phyloP scores from a whole-genome alignment of 2,113 vertebrate species.

The Ptyas mucosa region DNA sequence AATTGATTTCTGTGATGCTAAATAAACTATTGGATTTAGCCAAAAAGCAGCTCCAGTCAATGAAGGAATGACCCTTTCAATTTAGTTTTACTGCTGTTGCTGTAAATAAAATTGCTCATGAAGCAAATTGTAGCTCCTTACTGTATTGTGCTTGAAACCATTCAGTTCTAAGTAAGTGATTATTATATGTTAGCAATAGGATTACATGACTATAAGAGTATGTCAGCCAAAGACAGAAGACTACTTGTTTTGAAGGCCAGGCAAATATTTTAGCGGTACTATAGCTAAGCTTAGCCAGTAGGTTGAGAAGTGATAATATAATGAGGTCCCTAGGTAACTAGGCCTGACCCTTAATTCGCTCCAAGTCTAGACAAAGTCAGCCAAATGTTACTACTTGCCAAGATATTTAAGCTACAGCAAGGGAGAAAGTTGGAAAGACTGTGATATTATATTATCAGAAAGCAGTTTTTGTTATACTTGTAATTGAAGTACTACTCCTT shows the following conservation, averaged over 20 bases:
- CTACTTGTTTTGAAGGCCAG: conserved; percentile 65
- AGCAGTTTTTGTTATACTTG: background rate
- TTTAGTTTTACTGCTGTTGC: conserved; percentile 55
- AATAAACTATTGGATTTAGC: conserved; percentile 55
- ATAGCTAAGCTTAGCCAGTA: background rate
- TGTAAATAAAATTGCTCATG: conserved; percentile 68
- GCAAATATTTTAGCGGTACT: conserved; percentile 21
- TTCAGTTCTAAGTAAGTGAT: conserved; percentile 57
- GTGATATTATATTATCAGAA: background rate
- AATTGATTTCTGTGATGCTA: conserved; percentile 65
- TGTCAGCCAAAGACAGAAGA: conserved; percentile 55
- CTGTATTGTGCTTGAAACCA: conserved; percentile 53
- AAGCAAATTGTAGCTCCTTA: conserved; percentile 63
- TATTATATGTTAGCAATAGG: conserved; percentile 56
- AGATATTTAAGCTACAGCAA: conserved; percentile 4
- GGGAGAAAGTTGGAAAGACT: conserved; percentile 6
- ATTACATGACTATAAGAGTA: conserved; percentile 49
- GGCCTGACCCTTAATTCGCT: background rate
- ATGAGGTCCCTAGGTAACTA: conserved; percentile 18
- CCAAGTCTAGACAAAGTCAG: background rate
- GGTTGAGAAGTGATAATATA: conserved; percentile 7
- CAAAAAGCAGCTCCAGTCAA: conserved; percentile 45
- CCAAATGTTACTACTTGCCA: background rate
- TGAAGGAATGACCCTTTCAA: conserved; percentile 59
- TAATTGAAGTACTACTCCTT: background rate